Conservation (phyloP, 37 sponge, comb jelly and placozoan genomes). For the Aplysina aerophoba region DNA sequence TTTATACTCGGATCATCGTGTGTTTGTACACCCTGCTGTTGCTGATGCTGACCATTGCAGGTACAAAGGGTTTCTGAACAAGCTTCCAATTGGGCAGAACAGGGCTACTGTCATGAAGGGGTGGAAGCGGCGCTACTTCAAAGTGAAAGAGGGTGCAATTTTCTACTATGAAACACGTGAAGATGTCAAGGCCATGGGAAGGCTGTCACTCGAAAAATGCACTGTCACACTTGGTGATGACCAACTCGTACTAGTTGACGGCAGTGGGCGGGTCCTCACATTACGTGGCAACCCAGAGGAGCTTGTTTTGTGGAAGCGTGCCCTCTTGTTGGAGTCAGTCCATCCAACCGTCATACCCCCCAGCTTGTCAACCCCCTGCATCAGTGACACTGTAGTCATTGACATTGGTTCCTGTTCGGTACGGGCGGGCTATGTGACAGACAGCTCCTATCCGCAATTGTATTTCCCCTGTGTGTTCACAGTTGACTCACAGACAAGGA, state of each 20-base stretch:
- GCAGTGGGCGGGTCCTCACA: constrained; percentile 33
- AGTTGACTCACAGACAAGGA: constrained; percentile 33
- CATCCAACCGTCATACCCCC: constrained; percentile 60
- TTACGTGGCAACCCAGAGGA: constrained; percentile 59
- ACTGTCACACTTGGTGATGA: constrained; percentile 37
- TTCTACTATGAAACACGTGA: constrained; percentile 74
- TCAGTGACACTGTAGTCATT: constrained; percentile 49
- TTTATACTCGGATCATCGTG: constrained; percentile 60
- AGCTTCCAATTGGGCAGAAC: constrained; percentile 69
- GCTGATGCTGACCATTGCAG: constrained; percentile 35
- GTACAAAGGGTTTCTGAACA: constrained; percentile 69
- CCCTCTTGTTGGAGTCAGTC: constrained; percentile 59
- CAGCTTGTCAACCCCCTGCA: constrained; percentile 2
- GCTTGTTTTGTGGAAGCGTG: constrained; percentile 44
- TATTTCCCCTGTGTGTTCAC: constrained; percentile 82
- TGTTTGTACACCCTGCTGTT: background rate
- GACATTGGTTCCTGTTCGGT: constrained; percentile 82
- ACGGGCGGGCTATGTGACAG: constrained; percentile 70
- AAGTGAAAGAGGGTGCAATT: constrained; percentile 59
- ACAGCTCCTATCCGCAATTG: constrained; percentile 71
- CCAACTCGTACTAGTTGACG: constrained; percentile 28
- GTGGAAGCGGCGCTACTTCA: constrained; percentile 78
- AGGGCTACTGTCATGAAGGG: constrained; percentile 68
- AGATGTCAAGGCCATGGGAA: constrained; percentile 45
- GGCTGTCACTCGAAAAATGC: constrained; percentile 38